Conservation (phyloP, 2,113 vertebrate genomes). For the Periophthalmus modestus region DNA sequence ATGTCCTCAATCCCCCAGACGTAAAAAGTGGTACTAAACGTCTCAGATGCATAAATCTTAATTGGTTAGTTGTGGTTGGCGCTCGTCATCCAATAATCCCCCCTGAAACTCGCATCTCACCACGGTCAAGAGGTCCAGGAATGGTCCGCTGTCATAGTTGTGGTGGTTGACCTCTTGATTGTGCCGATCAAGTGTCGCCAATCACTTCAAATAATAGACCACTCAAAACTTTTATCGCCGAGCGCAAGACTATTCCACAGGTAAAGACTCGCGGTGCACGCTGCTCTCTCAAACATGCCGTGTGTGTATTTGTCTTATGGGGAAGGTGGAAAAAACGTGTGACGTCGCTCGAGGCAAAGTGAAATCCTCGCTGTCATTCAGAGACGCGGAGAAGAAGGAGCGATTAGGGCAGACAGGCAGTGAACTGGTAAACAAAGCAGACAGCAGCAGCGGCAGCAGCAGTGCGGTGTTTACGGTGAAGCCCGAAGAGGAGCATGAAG, state of each 20-base stretch:
- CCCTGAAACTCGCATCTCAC: constrained; percentile 61
- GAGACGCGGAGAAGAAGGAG: constrained; percentile 7
- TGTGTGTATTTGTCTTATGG: constrained; percentile 51
- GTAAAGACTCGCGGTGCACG: constrained; percentile 42
- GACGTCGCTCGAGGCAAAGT: constrained; percentile 76
- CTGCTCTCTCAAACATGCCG: constrained; percentile 22
- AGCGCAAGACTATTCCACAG: constrained; percentile 43
- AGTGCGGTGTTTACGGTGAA: constrained; percentile 49
- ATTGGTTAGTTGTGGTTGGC: constrained; percentile 36
- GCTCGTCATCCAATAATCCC: constrained; percentile 55
- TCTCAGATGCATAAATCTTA: constrained; percentile 47
- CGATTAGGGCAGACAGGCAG: constrained; percentile 26
- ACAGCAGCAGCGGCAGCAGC: not conserved
- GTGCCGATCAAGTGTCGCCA: constrained; percentile 37
- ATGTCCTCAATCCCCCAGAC: constrained; percentile 45
- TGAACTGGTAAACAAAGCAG: constrained; percentile 34
- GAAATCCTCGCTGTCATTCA: constrained; percentile 75
- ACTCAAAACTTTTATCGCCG: constrained; percentile 1
- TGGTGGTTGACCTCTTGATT: constrained; percentile 70
- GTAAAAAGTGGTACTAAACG: constrained; percentile 20
- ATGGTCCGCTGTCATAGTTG: constrained; percentile 71
- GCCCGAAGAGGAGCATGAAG: constrained; percentile 64
- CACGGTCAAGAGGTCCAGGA: constrained; percentile 69
- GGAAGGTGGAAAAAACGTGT: constrained; percentile 46
- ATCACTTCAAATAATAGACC: not conserved